Conservation (phyloP, 1,140 invertebrate species). For the Formica selysi region DNA sequence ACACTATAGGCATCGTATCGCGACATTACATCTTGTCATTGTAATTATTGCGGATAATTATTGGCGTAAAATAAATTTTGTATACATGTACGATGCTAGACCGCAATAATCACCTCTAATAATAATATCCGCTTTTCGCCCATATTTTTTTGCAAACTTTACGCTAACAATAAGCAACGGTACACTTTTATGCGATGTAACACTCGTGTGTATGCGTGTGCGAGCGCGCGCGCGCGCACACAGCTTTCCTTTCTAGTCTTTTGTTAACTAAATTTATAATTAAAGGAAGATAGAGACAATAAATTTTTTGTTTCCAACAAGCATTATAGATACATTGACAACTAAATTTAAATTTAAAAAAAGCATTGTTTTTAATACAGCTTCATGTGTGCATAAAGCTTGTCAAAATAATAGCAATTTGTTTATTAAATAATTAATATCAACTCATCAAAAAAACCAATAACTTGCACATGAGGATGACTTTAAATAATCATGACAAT, state of each 20-base stretch:
- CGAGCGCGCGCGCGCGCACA: background rate
- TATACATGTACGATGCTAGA: too few species aligned
- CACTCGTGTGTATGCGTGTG: too few species aligned
- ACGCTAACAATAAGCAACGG: background rate
- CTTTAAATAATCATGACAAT: constrained; percentile 69
- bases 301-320: background rate
- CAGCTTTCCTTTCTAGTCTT: background rate
- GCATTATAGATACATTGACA: background rate
- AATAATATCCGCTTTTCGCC: background rate
- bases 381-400: background rate
- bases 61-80: background rate
- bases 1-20: background rate
- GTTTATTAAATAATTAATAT: constrained; percentile 42
- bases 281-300: background rate
- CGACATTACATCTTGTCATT: background rate
- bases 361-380: background rate
- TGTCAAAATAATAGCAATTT: constrained; percentile 14
- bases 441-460: constrained; percentile 46
- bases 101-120: background rate
- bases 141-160: too few species aligned
- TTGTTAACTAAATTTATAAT: background rate
- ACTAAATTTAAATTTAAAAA: constrained; percentile 31
- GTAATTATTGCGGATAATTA: constrained; percentile 15
- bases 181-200: constrained; percentile 3
- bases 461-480: constrained; percentile 47